These are phyloP conservation scores for Acleris laterana DNA, from an alignment of 2,888 invertebrate genomes.

Conservation along the genomic window DNA sequence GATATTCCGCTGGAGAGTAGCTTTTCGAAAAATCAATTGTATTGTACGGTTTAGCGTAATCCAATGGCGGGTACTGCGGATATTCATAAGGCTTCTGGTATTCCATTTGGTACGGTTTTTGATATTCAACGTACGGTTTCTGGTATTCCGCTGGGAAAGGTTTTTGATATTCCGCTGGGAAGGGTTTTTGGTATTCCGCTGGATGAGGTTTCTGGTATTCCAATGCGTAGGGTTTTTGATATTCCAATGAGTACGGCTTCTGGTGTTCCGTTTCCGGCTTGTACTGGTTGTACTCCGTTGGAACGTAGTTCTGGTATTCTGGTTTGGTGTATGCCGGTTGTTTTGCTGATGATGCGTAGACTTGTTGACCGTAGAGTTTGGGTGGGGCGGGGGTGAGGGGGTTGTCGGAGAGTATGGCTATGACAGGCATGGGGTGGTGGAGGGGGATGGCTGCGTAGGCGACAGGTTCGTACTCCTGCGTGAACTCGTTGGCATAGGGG, in stretches of 20 bases:
- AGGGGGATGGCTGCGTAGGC: slow-evolving; percentile 69
- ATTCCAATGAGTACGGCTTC: slow-evolving; percentile 3
- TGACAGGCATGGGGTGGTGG: slow-evolving; percentile 63
- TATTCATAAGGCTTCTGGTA: slow-evolving; percentile 6
- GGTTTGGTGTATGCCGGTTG: slow-evolving; percentile 34
- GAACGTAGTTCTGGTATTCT: slow-evolving; percentile 21
- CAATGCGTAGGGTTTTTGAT: background rate
- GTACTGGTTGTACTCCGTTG: slow-evolving; percentile 11
- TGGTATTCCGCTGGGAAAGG: slow-evolving; percentile 17
- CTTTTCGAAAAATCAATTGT: too few relatives aligned
- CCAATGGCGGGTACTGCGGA: background rate
- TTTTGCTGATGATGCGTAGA: slow-evolving; percentile 25
- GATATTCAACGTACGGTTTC: background rate
- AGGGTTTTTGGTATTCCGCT: slow-evolving; percentile 13
- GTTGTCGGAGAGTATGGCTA: slow-evolving; percentile 58
- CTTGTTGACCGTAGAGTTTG: slow-evolving; percentile 22
- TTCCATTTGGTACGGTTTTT: slow-evolving; percentile 13
- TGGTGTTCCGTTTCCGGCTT: slow-evolving; percentile 6
- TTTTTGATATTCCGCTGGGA: slow-evolving; percentile 9
- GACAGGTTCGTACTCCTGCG: slow-evolving; percentile 60
- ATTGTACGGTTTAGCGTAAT: slow-evolving; percentile 10
- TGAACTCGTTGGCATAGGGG: slow-evolving; percentile 53
- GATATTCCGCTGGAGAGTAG: slow-evolving; percentile 6
- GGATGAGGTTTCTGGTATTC: slow-evolving; percentile 4
- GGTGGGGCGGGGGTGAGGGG: slow-evolving; percentile 44